Evolutionary conservation across 2,113 vertebrate genomes (phyloP).

Genomic region (Nothocercus nigrocapillus): DNA sequence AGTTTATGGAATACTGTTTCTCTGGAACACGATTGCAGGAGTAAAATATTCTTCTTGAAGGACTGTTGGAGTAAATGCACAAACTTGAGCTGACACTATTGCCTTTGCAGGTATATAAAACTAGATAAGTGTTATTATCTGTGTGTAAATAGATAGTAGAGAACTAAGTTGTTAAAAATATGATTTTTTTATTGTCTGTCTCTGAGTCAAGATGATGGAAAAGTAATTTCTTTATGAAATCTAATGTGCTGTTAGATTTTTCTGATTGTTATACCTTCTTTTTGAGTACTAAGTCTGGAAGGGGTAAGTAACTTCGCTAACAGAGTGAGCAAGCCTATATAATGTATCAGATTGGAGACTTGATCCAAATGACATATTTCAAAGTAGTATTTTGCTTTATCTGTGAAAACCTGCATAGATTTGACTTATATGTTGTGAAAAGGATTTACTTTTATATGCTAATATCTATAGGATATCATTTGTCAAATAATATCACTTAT

Average conservation of each 20-base stretch:
- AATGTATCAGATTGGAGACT: background rate
- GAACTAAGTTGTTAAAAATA: background rate
- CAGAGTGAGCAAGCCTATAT: background rate
- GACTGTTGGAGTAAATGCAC: background rate
- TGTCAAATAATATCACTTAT: no score
- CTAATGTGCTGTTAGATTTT: background rate
- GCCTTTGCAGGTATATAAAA: background rate
- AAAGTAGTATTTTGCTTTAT: background rate
- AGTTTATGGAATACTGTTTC: background rate
- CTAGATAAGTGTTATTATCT: background rate
- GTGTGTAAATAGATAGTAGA: background rate
- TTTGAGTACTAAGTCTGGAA: background rate
- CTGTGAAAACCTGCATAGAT: background rate
- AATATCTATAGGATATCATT: background rate
- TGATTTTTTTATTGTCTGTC: background rate
- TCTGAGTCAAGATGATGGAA: background rate
- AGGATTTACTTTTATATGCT: no score
- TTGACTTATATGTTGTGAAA: background rate
- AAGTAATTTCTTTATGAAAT: background rate
- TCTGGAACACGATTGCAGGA: background rate
- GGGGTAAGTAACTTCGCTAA: background rate
- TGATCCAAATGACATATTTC: background rate
- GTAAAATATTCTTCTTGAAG: background rate
- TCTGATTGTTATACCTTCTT: background rate
- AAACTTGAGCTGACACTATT: background rate